Evolutionary conservation across 2,888 invertebrate species (phyloP), one percentile per base, ranked within the genome.

Genomic region (Platypus cylindrus): DNA sequence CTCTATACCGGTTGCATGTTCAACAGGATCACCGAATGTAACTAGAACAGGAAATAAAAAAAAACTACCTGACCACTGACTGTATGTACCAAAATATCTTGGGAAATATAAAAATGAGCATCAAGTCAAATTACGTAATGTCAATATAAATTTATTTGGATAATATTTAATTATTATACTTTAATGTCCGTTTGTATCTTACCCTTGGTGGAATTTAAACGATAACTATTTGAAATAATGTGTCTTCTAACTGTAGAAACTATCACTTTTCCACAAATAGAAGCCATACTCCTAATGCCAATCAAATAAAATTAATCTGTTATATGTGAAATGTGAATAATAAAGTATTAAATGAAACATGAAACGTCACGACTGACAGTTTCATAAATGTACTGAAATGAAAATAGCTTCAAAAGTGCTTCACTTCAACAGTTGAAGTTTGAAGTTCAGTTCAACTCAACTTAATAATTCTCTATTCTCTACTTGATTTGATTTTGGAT

Each of bases 1-100:
- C 59, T 94, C 93, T 46, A 89, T 59, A 50, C 95, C 95, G 17
- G 93, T 93, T 15, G 93, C 86, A 59, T 90, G 87, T 55, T 94
- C 94, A 53, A 93, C 46, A 17, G 89, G 84, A 57, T 93, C 89
- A 30, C 86, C 77, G 76, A 86, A 76, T 67, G 74, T 56, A 17
- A 54, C 81, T 82, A 55, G 7, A 54, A 59, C 29, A 32, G 29
- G 32, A 38, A 37, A 31, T 28, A 26, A 24, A 11, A 29, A 12
- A 22, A 17, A 11, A 17, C n/a, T 27, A 27, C 17, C 16, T 35
- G 13, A n/a, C 26, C 2, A 11, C 16, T 24, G 13, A 24, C 24
- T 11, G 18, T 30, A 23, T 33, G n/a, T 36, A 11, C 2, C 9
- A 9, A 9, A 5, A 7, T 20, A 7, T 7, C 16, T 35, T n/a